Percentiles rank a stretch among this genome's conserved stretches.
These are phyloP conservation scores for Calyptomena viridis DNA, from an alignment of 2,113 vertebrate genomes.

Conservation along the genomic window DNA sequence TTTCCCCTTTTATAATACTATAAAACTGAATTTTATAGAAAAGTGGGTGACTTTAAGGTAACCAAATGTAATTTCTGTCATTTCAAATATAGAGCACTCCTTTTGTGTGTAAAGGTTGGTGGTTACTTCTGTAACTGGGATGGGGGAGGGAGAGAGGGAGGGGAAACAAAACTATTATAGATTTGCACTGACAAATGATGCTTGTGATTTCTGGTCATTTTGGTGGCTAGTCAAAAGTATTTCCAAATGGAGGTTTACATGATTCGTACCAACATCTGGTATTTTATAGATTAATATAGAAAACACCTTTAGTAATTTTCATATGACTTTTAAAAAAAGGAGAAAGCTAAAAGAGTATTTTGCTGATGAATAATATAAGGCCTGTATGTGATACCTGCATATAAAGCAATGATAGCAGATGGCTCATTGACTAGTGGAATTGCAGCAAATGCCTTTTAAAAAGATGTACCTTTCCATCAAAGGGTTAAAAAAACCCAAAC, in stretches of 20 bases:
- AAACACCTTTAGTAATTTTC: conserved; percentile 74
- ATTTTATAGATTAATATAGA: conserved; percentile 78
- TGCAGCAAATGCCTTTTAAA: conserved; percentile 50
- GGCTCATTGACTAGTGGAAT: conserved; percentile 22
- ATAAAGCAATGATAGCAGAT: background rate
- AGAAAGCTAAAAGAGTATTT: conserved; percentile 68
- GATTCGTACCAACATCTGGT: conserved; percentile 74
- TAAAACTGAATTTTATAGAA: conserved; percentile 65
- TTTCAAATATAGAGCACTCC: conserved; percentile 67
- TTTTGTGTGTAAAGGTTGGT: conserved; percentile 71
- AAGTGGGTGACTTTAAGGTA: conserved; percentile 56
- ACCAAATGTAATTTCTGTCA: conserved; percentile 67
- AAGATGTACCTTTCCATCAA: conserved; percentile 19
- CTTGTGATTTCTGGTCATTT: conserved; percentile 70
- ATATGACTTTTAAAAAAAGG: conserved; percentile 67
- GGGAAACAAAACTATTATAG: conserved; percentile 64
- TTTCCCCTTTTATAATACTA: conserved; percentile 61
- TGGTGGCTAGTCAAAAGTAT: conserved; percentile 68
- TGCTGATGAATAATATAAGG: conserved; percentile 65
- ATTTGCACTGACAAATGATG: conserved; percentile 79
- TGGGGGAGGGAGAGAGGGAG: background rate
- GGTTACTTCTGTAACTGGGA: conserved; percentile 71
- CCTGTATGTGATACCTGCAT: conserved; percentile 3
- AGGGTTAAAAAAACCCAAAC: background rate
- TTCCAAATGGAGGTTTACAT: conserved; percentile 72